phyloP scores from a whole-genome alignment of 2,888 invertebrate species.

The Perizoma affinitatum region DNA sequence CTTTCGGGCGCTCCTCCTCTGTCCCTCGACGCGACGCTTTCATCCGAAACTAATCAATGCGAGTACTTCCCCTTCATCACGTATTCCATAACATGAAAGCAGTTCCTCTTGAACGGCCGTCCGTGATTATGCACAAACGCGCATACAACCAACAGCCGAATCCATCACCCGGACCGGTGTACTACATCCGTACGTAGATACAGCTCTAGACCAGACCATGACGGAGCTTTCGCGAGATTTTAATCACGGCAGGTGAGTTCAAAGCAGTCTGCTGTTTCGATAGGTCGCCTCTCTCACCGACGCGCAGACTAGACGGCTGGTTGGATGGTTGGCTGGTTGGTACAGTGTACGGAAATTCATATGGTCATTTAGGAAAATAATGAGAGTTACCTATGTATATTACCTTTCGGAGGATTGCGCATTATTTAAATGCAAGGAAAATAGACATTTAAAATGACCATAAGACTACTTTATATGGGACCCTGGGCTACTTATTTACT shows the following conservation, averaged over 20 bases:
- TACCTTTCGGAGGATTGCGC: too few species aligned
- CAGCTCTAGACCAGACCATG: too few species aligned
- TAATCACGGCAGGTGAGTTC: conserved; percentile 8
- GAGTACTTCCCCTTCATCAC: neutral
- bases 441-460: too few species aligned
- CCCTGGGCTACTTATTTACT: too few species aligned
- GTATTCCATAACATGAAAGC: conserved; percentile 11
- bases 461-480: too few species aligned
- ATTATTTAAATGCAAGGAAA: too few species aligned
- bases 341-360: too few species aligned
- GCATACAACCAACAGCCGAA: conserved; percentile 2
- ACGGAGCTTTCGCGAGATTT: neutral
- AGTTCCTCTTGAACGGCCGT: conserved; percentile 4
- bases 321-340: too few species aligned
- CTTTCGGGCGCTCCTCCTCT: neutral
- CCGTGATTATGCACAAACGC: conserved; percentile 8
- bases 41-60: conserved; percentile 8
- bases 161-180: neutral
- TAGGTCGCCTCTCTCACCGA: neutral
- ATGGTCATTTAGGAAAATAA: too few species aligned
- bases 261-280: conserved; percentile 1
- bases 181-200: neutral
- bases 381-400: too few species aligned
- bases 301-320: too few species aligned
- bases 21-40: conserved; percentile 2